A percentile compares a stretch with the other conserved stretches of the same genome.
Conservation (phyloP, 2,888 invertebrate genomes). For the Lasius fuliginosus region DNA sequence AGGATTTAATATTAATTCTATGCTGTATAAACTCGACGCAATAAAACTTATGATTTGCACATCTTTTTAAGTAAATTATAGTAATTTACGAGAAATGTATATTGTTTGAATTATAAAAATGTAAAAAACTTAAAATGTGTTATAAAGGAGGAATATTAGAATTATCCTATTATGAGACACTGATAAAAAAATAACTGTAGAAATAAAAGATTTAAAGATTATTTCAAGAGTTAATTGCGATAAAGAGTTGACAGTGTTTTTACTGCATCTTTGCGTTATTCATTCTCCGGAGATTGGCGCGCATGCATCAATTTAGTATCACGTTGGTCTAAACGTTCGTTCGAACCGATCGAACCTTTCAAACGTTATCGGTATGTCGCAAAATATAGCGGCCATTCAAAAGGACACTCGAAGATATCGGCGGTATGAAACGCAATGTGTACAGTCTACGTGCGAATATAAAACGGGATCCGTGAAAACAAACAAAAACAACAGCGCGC, state of each 20-base stretch:
- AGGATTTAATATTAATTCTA: not conserved
- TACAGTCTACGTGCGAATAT: conserved; percentile 29
- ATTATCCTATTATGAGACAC: not conserved
- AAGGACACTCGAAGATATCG: conserved; percentile 51
- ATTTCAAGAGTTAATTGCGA: not conserved
- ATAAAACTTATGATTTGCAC: not conserved
- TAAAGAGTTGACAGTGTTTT: not conserved
- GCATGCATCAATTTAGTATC: conserved; percentile 48
- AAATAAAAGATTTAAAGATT: conserved; percentile 12
- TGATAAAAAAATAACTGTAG: not conserved
- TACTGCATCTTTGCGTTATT: conserved; percentile 12
- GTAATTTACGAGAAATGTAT: not conserved
- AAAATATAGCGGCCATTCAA: conserved; percentile 52
- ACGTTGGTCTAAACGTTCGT: conserved; percentile 31
- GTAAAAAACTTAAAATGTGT: not conserved
- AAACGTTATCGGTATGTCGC: conserved; percentile 53
- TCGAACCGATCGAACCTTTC: conserved; percentile 40
- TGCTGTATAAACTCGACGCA: not conserved
- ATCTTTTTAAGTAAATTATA: not conserved
- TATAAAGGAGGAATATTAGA: not conserved
- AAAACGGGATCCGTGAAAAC: conserved; percentile 39
- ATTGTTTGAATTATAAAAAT: not conserved
- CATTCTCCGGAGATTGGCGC: not conserved
- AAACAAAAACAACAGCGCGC: conserved; percentile 56
- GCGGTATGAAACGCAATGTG: conserved; percentile 44